Evolutionary conservation across 2,113 vertebrate species (phyloP).

Genomic region (Limnothrissa miodon): DNA sequence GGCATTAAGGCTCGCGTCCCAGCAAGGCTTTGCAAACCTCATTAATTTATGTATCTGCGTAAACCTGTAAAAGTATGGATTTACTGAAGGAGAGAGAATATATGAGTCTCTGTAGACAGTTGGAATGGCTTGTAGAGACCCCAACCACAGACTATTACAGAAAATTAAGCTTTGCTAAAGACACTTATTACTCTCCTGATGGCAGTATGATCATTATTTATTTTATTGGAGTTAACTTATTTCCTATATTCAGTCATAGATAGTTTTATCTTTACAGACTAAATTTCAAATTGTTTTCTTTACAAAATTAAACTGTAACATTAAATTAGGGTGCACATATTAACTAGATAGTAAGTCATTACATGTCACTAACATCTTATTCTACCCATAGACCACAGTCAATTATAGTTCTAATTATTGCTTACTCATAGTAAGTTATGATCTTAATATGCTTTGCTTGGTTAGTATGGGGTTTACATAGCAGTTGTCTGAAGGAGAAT

Average conservation of each 20-base stretch:
- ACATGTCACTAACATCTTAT: too few species aligned
- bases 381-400: too few species aligned
- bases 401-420: too few species aligned
- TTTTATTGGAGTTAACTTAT: not conserved
- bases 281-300: not conserved
- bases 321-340: not conserved
- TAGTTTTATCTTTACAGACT: not conserved
- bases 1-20: constrained; percentile 32
- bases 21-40: constrained; percentile 44
- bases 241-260: not conserved
- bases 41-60: constrained; percentile 47
- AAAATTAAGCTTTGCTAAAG: constrained; percentile 1
- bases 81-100: constrained; percentile 24
- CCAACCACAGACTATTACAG: not conserved
- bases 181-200: not conserved
- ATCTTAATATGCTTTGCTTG: too few species aligned
- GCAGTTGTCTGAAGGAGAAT: too few species aligned
- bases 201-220: not conserved
- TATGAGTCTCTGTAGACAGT: not conserved
- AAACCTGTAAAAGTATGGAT: constrained; percentile 42
- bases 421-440: too few species aligned
- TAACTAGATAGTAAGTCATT: too few species aligned
- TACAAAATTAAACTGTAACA: too few species aligned
- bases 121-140: not conserved
- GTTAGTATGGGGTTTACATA: too few species aligned